Conservation (phyloP, 2,797 vertebrate species). For the Limnodromus scolopaceus region DNA sequence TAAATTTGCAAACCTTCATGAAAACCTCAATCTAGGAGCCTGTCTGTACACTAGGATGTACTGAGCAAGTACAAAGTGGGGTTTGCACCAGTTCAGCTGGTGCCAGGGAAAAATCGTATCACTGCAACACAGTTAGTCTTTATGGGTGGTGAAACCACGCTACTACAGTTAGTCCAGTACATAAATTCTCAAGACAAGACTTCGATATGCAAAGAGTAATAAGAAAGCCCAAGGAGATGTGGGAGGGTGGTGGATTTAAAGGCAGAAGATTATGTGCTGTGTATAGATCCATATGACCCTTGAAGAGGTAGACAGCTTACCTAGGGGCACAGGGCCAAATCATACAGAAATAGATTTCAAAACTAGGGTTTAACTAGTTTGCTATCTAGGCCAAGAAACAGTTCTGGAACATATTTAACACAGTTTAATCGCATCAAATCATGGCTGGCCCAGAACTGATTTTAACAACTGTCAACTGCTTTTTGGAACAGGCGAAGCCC, state of each 20-base stretch:
- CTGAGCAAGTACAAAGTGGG: neutral
- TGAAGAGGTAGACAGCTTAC: neutral
- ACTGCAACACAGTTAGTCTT: neutral
- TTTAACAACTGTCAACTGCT: constrained; percentile 63
- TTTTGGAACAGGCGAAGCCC: constrained; percentile 20
- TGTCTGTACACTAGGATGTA: neutral
- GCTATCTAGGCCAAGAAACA: constrained; percentile 65
- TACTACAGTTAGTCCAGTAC: neutral
- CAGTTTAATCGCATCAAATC: constrained; percentile 56
- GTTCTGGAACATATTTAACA: constrained; percentile 65
- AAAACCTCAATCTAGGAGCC: neutral
- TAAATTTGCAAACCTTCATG: neutral
- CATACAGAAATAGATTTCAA: constrained; percentile 19
- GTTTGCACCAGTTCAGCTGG: neutral
- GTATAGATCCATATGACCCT: neutral
- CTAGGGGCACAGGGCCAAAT: neutral
- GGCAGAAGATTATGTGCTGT: neutral
- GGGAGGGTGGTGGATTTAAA: neutral
- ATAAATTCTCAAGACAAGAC: neutral
- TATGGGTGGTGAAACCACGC: neutral
- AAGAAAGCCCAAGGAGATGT: neutral
- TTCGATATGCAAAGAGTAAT: neutral
- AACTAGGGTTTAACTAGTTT: constrained; percentile 42
- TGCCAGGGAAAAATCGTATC: neutral
- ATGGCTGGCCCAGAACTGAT: constrained; percentile 48